Conservation (phyloP, 2,888 invertebrate genomes). For the Noctua pronuba region DNA sequence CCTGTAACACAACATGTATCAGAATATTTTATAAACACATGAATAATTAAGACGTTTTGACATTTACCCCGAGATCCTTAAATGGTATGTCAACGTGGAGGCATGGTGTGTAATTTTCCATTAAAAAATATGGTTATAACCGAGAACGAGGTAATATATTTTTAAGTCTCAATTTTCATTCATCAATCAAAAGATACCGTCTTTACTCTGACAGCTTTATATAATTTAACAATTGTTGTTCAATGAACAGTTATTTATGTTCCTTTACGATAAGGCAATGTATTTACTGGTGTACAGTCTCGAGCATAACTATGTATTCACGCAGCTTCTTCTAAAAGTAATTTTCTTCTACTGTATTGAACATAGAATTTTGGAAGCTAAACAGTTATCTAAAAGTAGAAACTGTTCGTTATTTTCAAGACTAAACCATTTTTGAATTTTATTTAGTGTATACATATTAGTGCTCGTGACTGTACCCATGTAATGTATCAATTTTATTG, state of each 20-base stretch:
- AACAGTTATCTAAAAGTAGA: background rate
- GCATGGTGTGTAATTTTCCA: conserved; percentile 55
- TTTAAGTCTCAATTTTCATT: conserved; percentile 53
- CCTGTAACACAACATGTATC: conserved; percentile 45
- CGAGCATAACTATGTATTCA: background rate
- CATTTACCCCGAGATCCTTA: conserved; percentile 52
- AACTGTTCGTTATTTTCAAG: background rate
- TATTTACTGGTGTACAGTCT: background rate
- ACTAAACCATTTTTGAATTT: background rate
- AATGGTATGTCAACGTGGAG: conserved; percentile 58
- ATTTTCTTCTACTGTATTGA: background rate
- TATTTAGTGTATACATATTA: background rate
- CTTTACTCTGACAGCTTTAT: conserved; percentile 40
- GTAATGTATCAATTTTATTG: too few relatives aligned
- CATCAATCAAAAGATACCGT: conserved; percentile 60
- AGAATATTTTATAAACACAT: conserved; percentile 54
- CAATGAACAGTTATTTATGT: conserved; percentile 31
- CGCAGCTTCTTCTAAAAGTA: background rate
- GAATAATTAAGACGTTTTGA: conserved; percentile 61
- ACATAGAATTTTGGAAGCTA: background rate
- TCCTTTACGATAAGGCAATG: background rate
- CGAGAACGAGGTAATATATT: conserved; percentile 49
- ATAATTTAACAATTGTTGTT: conserved; percentile 43
- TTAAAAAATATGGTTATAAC: conserved; percentile 58
- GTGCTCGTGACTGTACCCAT: background rate